Evolutionary conservation across 2,888 invertebrate species (phyloP).

Genomic region (Toxonevra muliebris): DNA sequence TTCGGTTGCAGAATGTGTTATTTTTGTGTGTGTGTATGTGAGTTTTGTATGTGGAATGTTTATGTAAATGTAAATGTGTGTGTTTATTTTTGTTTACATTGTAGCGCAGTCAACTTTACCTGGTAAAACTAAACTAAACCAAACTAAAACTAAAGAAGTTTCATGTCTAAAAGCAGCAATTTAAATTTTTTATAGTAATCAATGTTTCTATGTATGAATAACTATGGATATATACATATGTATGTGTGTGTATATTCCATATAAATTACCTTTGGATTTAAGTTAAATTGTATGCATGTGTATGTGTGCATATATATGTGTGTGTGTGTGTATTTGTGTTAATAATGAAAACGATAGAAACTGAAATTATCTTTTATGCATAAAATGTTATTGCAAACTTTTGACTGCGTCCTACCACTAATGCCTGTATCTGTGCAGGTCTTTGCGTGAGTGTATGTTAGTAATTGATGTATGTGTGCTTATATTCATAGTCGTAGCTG

Average conservation of each 20-base stretch:
- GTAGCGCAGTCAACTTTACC: too few species aligned
- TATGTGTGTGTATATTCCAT: neutral
- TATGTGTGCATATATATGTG: conserved; percentile 10
- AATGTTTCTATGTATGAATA: neutral
- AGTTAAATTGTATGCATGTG: neutral
- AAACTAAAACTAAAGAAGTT: neutral
- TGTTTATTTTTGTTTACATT: neutral
- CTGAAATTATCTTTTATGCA: conserved; percentile 13
- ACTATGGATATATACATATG: neutral
- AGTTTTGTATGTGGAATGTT: too few species aligned
- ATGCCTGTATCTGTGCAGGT: neutral
- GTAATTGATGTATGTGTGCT: neutral
- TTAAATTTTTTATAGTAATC: neutral
- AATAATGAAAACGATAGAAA: conserved; percentile 1
- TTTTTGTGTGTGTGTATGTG: too few species aligned
- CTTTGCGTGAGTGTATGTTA: neutral
- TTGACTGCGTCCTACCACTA: neutral
- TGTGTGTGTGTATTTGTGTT: neutral
- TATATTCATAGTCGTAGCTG: too few species aligned
- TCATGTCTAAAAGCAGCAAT: neutral
- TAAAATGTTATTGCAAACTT: neutral
- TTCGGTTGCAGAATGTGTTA: too few species aligned
- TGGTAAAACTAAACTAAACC: neutral
- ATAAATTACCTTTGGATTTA: neutral
- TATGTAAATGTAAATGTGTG: neutral